Percentiles rank a stretch among this genome's conserved stretches.
phyloP scores from a whole-genome alignment of 2,113 vertebrate species.

The Aythya baeri region DNA sequence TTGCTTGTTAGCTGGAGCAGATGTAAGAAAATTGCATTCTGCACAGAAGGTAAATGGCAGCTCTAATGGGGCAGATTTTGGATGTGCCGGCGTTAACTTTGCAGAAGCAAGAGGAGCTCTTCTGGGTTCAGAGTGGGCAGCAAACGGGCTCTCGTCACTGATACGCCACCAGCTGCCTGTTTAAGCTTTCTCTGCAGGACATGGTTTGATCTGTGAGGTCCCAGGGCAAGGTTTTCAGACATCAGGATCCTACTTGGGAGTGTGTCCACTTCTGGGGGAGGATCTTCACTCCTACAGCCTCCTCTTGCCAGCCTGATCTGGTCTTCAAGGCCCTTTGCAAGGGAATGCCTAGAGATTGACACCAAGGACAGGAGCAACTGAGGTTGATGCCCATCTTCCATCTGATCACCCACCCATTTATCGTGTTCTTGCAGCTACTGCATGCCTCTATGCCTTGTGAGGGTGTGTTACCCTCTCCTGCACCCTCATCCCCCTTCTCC shows the following conservation, averaged over 20 bases:
- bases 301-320: background rate
- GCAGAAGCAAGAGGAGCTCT: background rate
- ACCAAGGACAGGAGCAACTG: background rate
- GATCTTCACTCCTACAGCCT: background rate
- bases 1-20: conserved; percentile 41
- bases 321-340: background rate
- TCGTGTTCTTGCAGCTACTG: background rate
- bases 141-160: background rate
- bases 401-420: background rate
- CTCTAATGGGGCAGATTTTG: background rate
- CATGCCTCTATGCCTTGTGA: background rate
- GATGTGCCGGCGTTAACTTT: background rate
- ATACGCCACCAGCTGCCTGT: fast-evolving
- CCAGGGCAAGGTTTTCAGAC: background rate
- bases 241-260: fast-evolving
- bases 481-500: background rate
- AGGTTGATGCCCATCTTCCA: background rate
- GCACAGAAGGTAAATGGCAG: conserved; percentile 34
- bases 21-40: conserved; percentile 24
- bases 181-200: background rate
- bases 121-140: background rate
- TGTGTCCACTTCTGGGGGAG: background rate
- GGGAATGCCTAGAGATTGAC: background rate
- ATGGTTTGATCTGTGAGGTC: background rate
- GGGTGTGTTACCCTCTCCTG: background rate